A percentile compares a stretch with the other conserved stretches of the same genome.
These are phyloP conservation scores for Podocnemis expansa DNA, from an alignment of 2,113 vertebrate genomes.

Conservation along the genomic window DNA sequence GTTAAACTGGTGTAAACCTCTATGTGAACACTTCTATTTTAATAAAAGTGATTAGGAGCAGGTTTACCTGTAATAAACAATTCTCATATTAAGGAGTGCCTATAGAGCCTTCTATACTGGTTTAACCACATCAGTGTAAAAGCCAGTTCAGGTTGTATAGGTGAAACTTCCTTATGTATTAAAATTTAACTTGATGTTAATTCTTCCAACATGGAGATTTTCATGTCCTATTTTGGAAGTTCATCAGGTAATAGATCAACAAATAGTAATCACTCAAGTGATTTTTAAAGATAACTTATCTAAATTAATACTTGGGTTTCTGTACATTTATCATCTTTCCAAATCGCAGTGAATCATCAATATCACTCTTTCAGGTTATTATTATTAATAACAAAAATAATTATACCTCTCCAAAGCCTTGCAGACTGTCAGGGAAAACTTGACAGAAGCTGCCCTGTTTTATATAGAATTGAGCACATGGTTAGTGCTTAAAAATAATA, in stretches of 20 bases:
- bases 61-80: neutral
- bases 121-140: neutral
- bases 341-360: neutral
- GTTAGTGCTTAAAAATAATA: conserved; percentile 29
- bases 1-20: neutral
- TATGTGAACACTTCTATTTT: neutral
- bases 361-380: neutral
- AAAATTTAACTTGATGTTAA: neutral
- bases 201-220: neutral
- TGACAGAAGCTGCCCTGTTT: neutral
- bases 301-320: neutral
- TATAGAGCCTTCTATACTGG: neutral
- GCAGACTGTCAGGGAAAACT: neutral
- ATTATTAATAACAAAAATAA: neutral
- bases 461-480: neutral
- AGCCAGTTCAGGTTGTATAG: neutral
- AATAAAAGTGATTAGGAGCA: neutral
- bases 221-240: neutral
- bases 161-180: neutral
- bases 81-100: conserved; percentile 9
- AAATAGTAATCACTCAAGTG: neutral
- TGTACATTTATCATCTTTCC: neutral
- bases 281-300: neutral
- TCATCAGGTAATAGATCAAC: neutral
- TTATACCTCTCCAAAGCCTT: neutral